Conservation (phyloP, 1,140 invertebrate species). For the Penaeus chinensis region DNA sequence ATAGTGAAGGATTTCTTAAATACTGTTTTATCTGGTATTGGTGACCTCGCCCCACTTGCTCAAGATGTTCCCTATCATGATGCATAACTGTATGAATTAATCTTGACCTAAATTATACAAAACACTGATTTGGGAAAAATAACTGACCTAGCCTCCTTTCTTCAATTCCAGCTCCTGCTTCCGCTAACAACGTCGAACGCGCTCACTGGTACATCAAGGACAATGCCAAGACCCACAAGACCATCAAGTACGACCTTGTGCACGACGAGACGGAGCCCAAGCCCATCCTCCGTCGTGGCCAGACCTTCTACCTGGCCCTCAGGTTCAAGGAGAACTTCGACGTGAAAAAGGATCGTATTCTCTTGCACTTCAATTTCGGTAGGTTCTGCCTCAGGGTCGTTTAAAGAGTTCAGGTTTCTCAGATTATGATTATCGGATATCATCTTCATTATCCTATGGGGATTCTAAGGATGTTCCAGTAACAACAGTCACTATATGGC, state of each 20-base stretch:
- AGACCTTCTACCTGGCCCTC: conserved; percentile 68
- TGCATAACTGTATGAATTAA: no score
- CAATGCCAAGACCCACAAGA: conserved; percentile 76
- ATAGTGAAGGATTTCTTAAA: no score
- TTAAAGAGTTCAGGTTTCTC: background rate
- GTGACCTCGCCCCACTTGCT: no score
- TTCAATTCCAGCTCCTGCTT: conserved; percentile 3
- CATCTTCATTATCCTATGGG: no score
- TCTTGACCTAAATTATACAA: background rate
- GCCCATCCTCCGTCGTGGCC: conserved; percentile 69
- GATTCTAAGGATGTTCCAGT: background rate
- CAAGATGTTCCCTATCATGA: no score
- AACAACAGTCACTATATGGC: background rate
- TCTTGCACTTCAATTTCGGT: conserved; percentile 68
- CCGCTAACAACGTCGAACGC: conserved; percentile 69
- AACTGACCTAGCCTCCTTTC: background rate
- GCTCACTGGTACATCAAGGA: conserved; percentile 75
- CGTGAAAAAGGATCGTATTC: conserved; percentile 66
- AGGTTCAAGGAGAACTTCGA: conserved; percentile 67
- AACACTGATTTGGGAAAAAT: background rate
- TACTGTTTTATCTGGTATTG: no score
- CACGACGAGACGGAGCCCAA: conserved; percentile 69
- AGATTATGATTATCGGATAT: no score
- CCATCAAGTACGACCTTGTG: conserved; percentile 75
- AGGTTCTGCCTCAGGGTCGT: conserved; percentile 30